Percentiles rank a stretch among this genome's conserved stretches.
Evolutionary conservation across 2,888 invertebrate genomes (phyloP).

Genomic region (Baronia brevicornis): DNA sequence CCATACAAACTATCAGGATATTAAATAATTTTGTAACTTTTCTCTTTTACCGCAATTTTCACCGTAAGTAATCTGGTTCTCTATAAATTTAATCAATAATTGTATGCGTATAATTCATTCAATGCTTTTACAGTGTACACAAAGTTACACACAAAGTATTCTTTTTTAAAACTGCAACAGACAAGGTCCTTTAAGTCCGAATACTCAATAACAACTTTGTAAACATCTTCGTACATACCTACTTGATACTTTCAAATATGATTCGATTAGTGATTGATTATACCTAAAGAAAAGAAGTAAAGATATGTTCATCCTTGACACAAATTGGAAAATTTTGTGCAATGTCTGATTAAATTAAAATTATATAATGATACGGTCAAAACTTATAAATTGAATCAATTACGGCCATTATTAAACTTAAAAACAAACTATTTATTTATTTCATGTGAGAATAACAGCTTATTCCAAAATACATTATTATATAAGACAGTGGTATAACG

Average conservation of each 20-base stretch:
- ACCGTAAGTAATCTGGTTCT: constrained; percentile 1
- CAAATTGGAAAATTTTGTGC: too few species aligned
- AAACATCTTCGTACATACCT: constrained; percentile 1
- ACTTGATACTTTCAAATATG: constrained; percentile 3
- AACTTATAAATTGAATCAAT: too few species aligned
- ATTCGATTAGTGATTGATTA: constrained; percentile 11
- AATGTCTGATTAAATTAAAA: too few species aligned
- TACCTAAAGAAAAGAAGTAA: not conserved
- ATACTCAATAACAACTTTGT: constrained; percentile 5
- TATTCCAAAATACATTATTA: too few species aligned
- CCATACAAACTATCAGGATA: too few species aligned
- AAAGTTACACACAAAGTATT: not conserved
- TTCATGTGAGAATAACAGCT: too few species aligned
- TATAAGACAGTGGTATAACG: too few species aligned
- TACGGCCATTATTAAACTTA: too few species aligned
- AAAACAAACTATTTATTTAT: too few species aligned
- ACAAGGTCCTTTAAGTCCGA: constrained; percentile 1
- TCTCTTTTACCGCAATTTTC: too few species aligned
- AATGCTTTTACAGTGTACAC: constrained; percentile 3
- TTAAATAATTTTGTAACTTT: too few species aligned
- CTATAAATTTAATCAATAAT: constrained; percentile 2
- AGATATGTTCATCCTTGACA: constrained; percentile 8
- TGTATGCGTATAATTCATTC: constrained; percentile 2
- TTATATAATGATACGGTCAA: too few species aligned
- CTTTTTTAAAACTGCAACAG: not conserved